Evolutionary conservation across 2,888 invertebrate genomes (phyloP).

Genomic region (Brachylomia viminalis): DNA sequence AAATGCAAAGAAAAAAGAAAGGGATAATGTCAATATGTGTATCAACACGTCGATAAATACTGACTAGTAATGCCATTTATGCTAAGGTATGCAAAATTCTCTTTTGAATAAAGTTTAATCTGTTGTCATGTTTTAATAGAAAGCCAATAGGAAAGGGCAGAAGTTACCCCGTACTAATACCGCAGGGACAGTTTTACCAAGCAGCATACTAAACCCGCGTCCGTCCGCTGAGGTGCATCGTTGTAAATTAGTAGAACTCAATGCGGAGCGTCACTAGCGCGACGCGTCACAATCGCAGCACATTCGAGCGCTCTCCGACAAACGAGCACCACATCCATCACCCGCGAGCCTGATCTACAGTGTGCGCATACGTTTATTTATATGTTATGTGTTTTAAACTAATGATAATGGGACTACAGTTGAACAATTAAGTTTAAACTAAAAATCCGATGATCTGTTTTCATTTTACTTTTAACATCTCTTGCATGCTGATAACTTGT

Average conservation of each 20-base stretch:
- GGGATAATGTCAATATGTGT: too few species aligned
- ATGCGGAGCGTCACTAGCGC: slow-evolving; percentile 24
- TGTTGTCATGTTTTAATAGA: too few species aligned
- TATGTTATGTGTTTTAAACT: slow-evolving; percentile 21
- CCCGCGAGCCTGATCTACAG: slow-evolving; percentile 34
- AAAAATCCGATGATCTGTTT: background rate
- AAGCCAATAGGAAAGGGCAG: too few species aligned
- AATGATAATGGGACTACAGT: slow-evolving; percentile 29
- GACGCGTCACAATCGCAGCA: slow-evolving; percentile 29
- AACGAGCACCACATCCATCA: slow-evolving; percentile 42
- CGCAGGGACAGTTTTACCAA: background rate
- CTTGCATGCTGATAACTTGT: background rate
- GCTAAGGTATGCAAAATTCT: too few species aligned
- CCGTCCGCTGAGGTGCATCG: slow-evolving; percentile 14
- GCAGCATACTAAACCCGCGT: slow-evolving; percentile 15
- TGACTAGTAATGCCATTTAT: too few species aligned
- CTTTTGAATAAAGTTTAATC: too few species aligned
- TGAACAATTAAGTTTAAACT: background rate
- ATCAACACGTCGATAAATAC: too few species aligned
- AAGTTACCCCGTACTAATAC: background rate
- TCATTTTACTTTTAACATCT: background rate
- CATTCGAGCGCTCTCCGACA: slow-evolving; percentile 24
- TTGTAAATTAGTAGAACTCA: slow-evolving; percentile 46
- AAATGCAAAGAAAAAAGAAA: background rate
- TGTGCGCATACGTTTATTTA: slow-evolving; percentile 40